Evolutionary conservation across 2,797 vertebrate species (phyloP).

Genomic region (Corythornis leucogaster): DNA sequence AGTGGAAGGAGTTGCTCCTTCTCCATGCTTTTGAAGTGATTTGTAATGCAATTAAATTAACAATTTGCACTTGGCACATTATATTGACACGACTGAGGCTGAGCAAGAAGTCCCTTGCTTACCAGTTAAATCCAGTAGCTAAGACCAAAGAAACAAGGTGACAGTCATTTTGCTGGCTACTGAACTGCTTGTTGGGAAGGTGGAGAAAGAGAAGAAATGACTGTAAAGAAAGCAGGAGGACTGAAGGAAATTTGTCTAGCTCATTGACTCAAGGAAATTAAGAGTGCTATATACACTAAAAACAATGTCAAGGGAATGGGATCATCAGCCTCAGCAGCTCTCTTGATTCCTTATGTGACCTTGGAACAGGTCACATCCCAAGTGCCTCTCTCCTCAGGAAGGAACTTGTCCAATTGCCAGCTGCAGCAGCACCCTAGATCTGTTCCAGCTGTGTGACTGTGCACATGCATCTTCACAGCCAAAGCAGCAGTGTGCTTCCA

Average conservation of each 20-base stretch:
- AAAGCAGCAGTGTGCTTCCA: fast-evolving
- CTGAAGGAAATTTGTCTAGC: background rate
- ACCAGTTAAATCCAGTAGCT: background rate
- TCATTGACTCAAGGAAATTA: background rate
- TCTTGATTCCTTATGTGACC: background rate
- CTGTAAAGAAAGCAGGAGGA: background rate
- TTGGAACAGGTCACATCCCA: background rate
- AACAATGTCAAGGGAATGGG: background rate
- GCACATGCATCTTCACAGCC: background rate
- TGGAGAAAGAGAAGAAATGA: background rate
- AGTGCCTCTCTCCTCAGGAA: background rate
- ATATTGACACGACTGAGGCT: background rate
- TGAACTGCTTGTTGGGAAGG: background rate
- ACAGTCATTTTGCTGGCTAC: background rate
- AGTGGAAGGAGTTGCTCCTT: background rate
- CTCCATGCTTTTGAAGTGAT: background rate
- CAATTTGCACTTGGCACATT: background rate
- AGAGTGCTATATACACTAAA: background rate
- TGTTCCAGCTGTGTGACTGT: background rate
- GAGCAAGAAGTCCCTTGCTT: background rate
- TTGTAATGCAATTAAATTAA: background rate
- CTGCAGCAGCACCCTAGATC: background rate
- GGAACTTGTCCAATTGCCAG: background rate
- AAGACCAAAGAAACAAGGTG: background rate
- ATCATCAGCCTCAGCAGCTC: background rate